Evolutionary conservation across 2,113 vertebrate species (phyloP).

Genomic region (Gymnobelideus leadbeateri): DNA sequence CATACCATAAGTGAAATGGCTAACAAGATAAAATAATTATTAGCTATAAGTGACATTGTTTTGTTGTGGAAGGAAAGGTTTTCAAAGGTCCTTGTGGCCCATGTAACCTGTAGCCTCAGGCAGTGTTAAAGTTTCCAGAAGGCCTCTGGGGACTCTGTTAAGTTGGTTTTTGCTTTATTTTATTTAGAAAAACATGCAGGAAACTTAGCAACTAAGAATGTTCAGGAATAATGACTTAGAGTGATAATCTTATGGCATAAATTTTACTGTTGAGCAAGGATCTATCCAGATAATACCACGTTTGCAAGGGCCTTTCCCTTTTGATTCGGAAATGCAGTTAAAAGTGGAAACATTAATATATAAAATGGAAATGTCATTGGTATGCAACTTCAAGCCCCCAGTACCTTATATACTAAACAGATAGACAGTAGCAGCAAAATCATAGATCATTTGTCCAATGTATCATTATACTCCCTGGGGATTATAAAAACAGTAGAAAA

Average conservation of each 20-base stretch:
- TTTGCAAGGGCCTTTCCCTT: neutral
- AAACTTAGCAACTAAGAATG: constrained; percentile 4
- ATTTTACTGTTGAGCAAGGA: neutral
- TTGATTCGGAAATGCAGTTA: constrained; percentile 40
- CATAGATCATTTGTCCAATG: neutral
- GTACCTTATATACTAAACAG: neutral
- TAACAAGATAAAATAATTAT: neutral
- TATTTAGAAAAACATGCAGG: neutral
- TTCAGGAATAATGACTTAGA: neutral
- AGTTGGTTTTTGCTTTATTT: neutral
- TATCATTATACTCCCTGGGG: neutral
- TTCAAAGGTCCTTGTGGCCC: neutral
- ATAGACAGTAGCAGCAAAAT: neutral
- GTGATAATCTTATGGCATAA: no score
- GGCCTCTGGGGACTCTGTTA: neutral
- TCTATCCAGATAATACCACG: neutral
- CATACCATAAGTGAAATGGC: neutral
- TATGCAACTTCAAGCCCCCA: neutral
- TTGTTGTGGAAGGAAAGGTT: constrained; percentile 24
- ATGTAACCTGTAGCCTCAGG: neutral
- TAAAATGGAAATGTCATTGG: neutral
- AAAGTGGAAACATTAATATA: neutral
- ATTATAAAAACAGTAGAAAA: neutral
- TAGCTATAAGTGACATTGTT: neutral
- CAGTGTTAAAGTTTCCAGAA: neutral